Evolutionary conservation across 2,888 invertebrate genomes (phyloP), one percentile per base, ranked within the genome.

Genomic region (Eilema caniola): DNA sequence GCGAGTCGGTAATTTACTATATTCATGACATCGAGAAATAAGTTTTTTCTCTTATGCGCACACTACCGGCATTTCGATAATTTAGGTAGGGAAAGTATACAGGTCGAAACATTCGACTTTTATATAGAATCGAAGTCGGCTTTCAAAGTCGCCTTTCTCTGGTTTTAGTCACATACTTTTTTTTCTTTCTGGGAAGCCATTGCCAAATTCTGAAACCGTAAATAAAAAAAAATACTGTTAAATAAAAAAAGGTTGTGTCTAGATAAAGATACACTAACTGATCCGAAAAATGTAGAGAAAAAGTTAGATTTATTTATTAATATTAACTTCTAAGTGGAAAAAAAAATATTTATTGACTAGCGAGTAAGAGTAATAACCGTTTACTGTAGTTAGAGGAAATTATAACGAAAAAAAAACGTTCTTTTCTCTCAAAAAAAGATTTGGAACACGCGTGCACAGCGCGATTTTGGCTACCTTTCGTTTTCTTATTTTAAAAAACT

Each of bases 281-380:
- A 88, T 81, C 90, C 89, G 91, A 92, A 83, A 87, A 83, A 79
- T 76, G 89, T 92, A 92, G 90, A 86, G 84, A 89, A 89, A 87
- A 86, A 86, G 88, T 88, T 93, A 94, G 93, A 93, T 92, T 92
- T 94, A 94, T 94, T 94, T 94, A 94, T 91, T 88, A 86, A 80
- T 87, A 85, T 88, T 89, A 88, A 79, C 76, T 68, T 82, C 74
- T 91, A 94, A 92, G 92, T 86, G 88, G 87, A 93, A 94, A 93
- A 94, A 92, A 82, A 93, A 93, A 95, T 95, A 95, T 95, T 95
- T 95, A 95, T 95, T 94, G 91, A 89, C 79, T 87, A 93, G 91
- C 75, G 65, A 66, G 53, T 92, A 92, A 92, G 92, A 85, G 80
- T 92, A 90, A 92, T 94, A 94, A 92, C 88, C 93, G 74, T 93